Percentiles rank a stretch among this genome's conserved stretches.
These are phyloP conservation scores for Agriopis marginaria DNA, from an alignment of 2,888 invertebrate genomes.

Conservation along the genomic window DNA sequence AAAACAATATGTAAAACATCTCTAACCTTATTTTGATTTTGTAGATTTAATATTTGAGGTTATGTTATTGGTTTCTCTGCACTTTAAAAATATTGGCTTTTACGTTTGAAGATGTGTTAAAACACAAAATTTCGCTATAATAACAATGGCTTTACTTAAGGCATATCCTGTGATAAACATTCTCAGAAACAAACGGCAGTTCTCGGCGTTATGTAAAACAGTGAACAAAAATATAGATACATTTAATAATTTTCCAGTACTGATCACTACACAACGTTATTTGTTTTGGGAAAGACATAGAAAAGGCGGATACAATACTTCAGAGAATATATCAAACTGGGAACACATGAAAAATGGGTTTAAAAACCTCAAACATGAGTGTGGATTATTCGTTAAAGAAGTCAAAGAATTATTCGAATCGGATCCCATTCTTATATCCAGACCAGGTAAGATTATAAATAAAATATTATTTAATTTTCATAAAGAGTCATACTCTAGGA, in stretches of 20 bases:
- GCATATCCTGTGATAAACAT: conserved; percentile 48
- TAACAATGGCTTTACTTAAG: conserved; percentile 53
- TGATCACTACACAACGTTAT: conserved; percentile 59
- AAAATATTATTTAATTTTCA: not conserved
- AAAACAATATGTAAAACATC: not conserved
- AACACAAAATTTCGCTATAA: conserved; percentile 3
- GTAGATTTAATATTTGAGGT: conserved; percentile 15
- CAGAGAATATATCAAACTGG: conserved; percentile 73
- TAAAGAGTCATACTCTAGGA: too few relatives aligned
- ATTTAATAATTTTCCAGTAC: conserved; percentile 46
- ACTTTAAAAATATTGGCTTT: not conserved
- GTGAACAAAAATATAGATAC: conserved; percentile 49
- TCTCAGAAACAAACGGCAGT: conserved; percentile 52
- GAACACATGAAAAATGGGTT: conserved; percentile 88
- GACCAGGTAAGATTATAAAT: conserved; percentile 75
- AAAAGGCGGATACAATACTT: conserved; percentile 87
- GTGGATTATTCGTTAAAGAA: conserved; percentile 89
- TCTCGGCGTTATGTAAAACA: conserved; percentile 56
- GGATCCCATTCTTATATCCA: conserved; percentile 87
- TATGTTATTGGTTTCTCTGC: conserved; percentile 14
- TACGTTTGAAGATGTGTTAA: conserved; percentile 16
- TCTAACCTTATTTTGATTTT: conserved; percentile 18
- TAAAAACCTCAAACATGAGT: conserved; percentile 88
- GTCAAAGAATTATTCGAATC: conserved; percentile 87
- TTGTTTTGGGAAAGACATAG: conserved; percentile 86